Conservation (phyloP, 1,140 invertebrate genomes). For the Drosophila melanogaster region Release_6_plus_ISO1_MT NT_033777.3:31384501-31385000, state of each 20-base stretch:
- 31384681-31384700: conserved; percentile 17
- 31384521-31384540: conserved; percentile 22
- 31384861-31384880: conserved; percentile 20
- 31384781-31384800: conserved; percentile 31
- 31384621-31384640: conserved; percentile 11
- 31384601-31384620: conserved; percentile 60
- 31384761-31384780: conserved; percentile 19
- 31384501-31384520: conserved; percentile 47
- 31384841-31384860: conserved; percentile 19
- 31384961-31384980: conserved; percentile 17
- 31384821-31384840: conserved; percentile 16
- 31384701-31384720: conserved; percentile 32
- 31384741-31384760: conserved; percentile 41
- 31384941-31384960: conserved; percentile 18
- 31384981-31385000: conserved; percentile 1
- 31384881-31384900: conserved; percentile 36
- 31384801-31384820: conserved; percentile 2
- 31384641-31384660: conserved; percentile 4
- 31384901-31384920: conserved; percentile 28
- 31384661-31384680: conserved; percentile 12
- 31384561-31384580: conserved; percentile 43
- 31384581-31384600: conserved; percentile 24
- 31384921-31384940: conserved; percentile 27
- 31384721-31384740: conserved; percentile 33
- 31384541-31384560: conserved; percentile 42